Conservation (phyloP, 2,113 vertebrate species). For the Stigmatopora argus region DNA sequence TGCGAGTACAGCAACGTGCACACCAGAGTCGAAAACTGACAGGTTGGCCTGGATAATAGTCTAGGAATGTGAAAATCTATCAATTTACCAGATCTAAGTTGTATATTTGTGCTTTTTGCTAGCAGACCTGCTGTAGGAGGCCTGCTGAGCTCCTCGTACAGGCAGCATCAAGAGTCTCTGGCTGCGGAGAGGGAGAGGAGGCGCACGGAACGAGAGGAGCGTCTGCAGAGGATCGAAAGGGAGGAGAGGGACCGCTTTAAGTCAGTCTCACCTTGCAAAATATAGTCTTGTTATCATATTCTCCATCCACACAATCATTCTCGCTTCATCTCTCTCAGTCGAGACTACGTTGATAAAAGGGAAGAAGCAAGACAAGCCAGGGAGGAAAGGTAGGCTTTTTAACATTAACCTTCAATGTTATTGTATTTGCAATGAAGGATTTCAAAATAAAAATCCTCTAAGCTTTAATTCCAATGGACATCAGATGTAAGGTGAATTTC, state of each 20-base stretch:
- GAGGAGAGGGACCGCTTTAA: conserved; percentile 93
- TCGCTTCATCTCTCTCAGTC: conserved; percentile 67
- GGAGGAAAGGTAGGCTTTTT: conserved; percentile 85
- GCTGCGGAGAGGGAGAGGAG: conserved; percentile 86
- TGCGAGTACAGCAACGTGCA: conserved; percentile 51
- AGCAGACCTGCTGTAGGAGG: conserved; percentile 77
- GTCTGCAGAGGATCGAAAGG: conserved; percentile 89
- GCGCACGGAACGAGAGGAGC: conserved; percentile 87
- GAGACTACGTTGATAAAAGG: conserved; percentile 84
- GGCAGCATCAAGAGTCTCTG: conserved; percentile 93
- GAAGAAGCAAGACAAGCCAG: conserved; percentile 87
- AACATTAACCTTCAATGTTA: conserved; percentile 2
- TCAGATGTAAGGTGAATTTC: conserved; percentile 46
- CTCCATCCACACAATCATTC: neutral
- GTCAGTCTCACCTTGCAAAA: conserved; percentile 66
- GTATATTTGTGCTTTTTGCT: neutral
- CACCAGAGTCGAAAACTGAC: conserved; percentile 75
- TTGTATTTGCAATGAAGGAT: conserved; percentile 14
- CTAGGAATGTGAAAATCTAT: neutral
- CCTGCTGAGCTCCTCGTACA: conserved; percentile 87
- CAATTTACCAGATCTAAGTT: neutral
- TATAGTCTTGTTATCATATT: neutral
- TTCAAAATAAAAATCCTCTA: conserved; percentile 17
- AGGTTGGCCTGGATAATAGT: conserved; percentile 61
- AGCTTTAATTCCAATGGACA: conserved; percentile 2